Base-by-base conservation (phyloP, 2,797 vertebrate genomes). In the Spatula versicolor region DNA sequence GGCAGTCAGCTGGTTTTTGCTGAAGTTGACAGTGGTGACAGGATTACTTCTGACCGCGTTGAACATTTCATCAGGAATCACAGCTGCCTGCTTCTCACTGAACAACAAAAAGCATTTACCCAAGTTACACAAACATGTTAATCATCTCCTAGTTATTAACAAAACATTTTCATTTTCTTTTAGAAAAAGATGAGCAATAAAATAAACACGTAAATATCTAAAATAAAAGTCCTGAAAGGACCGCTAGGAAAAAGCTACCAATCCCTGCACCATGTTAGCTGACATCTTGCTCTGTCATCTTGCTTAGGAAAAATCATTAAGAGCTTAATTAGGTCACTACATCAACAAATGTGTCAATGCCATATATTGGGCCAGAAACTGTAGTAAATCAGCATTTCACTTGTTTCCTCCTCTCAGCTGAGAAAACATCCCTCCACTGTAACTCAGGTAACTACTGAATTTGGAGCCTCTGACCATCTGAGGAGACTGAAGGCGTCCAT, bases 1-100 rank as follows among this genome's bases (percentile, higher is more conserved):
- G 80, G 97, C 96, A 22, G 85, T 97, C 43, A 99, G 98, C 93
- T 98, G 98, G 95, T 99, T 99, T 97, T 98, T 99, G 98, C 99
- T 99, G 97, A 99, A 99, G 97, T 99, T 98, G 74, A 98, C 64
- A 0, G 96, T 98, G 86, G 96, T 74, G 66, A 99, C 88, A 9
- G 94, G 83, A 18, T 96, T 97, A 91, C 73, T 91, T 54, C 93
- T 97, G 77, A 98, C 98, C 9, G 98, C 98, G 26, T 98, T 96
- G 62, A 99, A 99, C 79, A 99, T 50, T 15, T 98, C 98, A 22
- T 98, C 98, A 14, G 99, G 99, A 97, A 99, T 96, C 75, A 72
- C 48, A 2, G 94, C 71, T 20, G 97, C 98, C 95, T 99, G 98
- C 78, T 99, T 99, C 83, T 98, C 98, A 97, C 99, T 99, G 72